Base-by-base conservation (phyloP, 2,888 invertebrate genomes). In the Synergus laeviventris region DNA sequence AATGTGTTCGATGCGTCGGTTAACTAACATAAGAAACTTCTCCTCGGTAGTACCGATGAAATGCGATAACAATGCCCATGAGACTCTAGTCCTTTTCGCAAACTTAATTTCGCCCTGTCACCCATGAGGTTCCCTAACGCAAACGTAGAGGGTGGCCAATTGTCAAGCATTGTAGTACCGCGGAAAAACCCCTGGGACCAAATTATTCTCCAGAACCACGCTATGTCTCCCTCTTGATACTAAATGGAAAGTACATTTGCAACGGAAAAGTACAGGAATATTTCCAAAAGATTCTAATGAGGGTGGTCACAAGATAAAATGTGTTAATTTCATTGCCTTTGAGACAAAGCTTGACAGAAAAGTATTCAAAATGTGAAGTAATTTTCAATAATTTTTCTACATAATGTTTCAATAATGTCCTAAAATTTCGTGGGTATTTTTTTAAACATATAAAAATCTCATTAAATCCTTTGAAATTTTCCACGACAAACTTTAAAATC, bases 51-150 rank as follows among this genome's bases (percentile, higher is more conserved):
- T 80, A 75, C 60, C 74, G 77, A 81, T 80, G 81, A 81, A 79
- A 80, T 74, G 82, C 83, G 86, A 87, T 87, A 87, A 88, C 88
- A 88, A 88, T 88, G 84, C 88, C 85, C 86, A 78, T 81, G 87
- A 84, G 86, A 85, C 83, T 84, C 83, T 85, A 81, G 78, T 83
- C 85, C 87, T 83, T 86, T 87, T 86, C 83, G 83, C 85, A 88
- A 89, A 88, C 86, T 88, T 88, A 86, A 83, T 87, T 88, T 86
- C 80, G 80, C 78, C 79, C 83, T 81, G 81, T 83, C 84, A 82
- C 76, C 79, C 78, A 78, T 76, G 80, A 78, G 77, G 76, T 79
- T 75, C 73, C 80, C 75, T 76, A 79, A 82, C 80, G 76, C 77
- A 81, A 70, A 76, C 62, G 82, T 79, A 81, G 81, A 81, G 83